Base-by-base conservation (phyloP, 2,797 vertebrate species). In the Acipenser transmontanus region DNA sequence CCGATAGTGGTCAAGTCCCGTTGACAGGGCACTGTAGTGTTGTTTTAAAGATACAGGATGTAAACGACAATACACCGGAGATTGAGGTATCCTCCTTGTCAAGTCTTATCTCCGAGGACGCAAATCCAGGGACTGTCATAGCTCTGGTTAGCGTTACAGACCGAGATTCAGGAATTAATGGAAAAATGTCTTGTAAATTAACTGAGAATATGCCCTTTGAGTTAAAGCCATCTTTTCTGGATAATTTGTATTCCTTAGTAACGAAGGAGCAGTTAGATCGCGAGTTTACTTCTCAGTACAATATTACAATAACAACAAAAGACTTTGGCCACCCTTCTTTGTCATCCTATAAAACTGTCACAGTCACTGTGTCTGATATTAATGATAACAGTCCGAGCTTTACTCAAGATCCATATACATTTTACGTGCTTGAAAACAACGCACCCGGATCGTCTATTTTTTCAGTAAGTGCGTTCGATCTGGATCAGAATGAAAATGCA, bases 31-130 rank as follows among this genome's bases (percentile, higher is more conserved):
- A 84, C n/a, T 89, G 87, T 61, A 90, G 72, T 1, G 85, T 91
- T 50, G 1, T 88, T 1, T 76, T 90, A 0, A 82, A 71, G 62
- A 80, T 91, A 6, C 81, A 87, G 57, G 90, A 91, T 57, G 75
- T 86, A 47, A 91, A 91, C 5, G 89, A 91, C 51, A 91, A 90
- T 66, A 65, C 10, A 4, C 89, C 90, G 0, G 84, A 85, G 66
- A 88, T 91, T 66, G 87, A 88, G 0, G 74, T 91, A 48, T 87
- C 84, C 1, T 89, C 86, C 0, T 59, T 87, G 5, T 83, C 82
- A 2, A 81, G 80, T 10, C 72, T 57, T 4, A 85, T 91, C 34
- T 73, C 71, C 0, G 90, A 91, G 56, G 77, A 87, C 1, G 80
- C 85, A 4, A 34, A 76, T 7, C 77, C 71, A 4, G 88, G 88